Evolutionary conservation across 2,113 vertebrate species (phyloP), one percentile per base, ranked within the genome.

Genomic region (Strix aluco): DNA sequence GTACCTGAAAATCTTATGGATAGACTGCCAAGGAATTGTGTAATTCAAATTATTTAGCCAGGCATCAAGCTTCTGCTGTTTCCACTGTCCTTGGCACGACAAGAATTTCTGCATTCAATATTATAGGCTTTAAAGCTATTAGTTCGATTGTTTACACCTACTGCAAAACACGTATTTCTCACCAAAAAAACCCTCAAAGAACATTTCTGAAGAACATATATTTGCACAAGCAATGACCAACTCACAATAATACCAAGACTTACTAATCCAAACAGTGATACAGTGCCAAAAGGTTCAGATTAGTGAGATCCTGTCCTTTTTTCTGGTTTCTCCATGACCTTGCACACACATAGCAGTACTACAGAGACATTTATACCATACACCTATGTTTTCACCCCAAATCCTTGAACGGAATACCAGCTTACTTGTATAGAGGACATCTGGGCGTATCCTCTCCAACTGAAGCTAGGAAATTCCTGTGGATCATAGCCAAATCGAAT

Each of bases 401-500:
- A 46, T 30, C 19, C 46, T 73, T 55, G n/a, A 87, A 27, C 2
- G 6, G 59, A 62, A 54, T 74, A 89, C 19, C 83, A 88, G 65
- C 97, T 38, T 96, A 99, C 99, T 97, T 99, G 99, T 70, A 98
- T 92, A 2, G 98, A 86, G 55, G 98, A 99, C 98, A 99, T 99
- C 55, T 84, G 97, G 27, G 98, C 98, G 38, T 99, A 99, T 52
- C 99, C 99, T 94, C 98, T 98, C 99, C 99, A 99, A 79, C 99
- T 99, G 95, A 99, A 99, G 58, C 81, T 77, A 59, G 99, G 99
- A 96, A 99, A 99, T 89, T 98, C 98, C 91, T 81, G 90, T n/a
- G 98, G 93, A 92, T 99, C 95, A 65, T 98, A 99, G 75, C 99
- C 98, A 92, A 99, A 99, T 2, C 98, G 98, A 44, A 99, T 97